Percentiles rank a stretch among this genome's conserved stretches.
Conservation (phyloP, 1,140 invertebrate genomes). For the Agrypnia vestita region DNA sequence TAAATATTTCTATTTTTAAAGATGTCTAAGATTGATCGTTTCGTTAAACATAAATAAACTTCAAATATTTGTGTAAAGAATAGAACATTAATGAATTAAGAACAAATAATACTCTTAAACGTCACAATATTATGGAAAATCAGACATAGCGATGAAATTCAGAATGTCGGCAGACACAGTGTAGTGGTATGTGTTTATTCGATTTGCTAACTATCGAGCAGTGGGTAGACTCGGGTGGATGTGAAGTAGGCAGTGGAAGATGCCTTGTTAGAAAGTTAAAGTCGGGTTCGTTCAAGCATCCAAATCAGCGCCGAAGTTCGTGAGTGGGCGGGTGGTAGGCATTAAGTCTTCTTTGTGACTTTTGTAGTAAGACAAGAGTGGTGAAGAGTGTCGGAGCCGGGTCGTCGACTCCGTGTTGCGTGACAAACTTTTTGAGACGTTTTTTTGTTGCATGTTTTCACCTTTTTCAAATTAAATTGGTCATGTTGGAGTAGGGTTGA, state of each 20-base stretch:
- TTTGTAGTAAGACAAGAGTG: constrained; percentile 7
- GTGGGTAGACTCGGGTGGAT: constrained; percentile 7
- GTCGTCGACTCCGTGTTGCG: constrained; percentile 20
- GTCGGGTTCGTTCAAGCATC: constrained; percentile 55
- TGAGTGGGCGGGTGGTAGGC: constrained; percentile 34
- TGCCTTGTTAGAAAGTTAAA: constrained; percentile 58
- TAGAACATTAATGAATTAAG: no score
- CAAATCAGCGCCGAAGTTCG: constrained; percentile 58
- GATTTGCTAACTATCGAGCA: constrained; percentile 43
- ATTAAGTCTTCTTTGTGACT: constrained; percentile 25
- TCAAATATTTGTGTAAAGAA: no score
- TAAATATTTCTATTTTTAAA: no score
- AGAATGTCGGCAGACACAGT: no score
- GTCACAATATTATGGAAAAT: no score
- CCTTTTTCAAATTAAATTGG: no score
- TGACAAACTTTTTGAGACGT: not conserved
- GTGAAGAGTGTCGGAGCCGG: constrained; percentile 5
- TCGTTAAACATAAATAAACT: no score
- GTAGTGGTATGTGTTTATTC: constrained; percentile 12
- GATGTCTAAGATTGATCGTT: no score
- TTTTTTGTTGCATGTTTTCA: not conserved
- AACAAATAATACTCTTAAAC: no score
- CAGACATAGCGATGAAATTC: no score
- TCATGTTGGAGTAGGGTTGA: no score
- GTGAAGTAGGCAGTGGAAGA: constrained; percentile 46